These are phyloP conservation scores for Motacilla tschutschensis DNA, from an alignment of 2,113 vertebrate species.

Conservation along the genomic window DNA sequence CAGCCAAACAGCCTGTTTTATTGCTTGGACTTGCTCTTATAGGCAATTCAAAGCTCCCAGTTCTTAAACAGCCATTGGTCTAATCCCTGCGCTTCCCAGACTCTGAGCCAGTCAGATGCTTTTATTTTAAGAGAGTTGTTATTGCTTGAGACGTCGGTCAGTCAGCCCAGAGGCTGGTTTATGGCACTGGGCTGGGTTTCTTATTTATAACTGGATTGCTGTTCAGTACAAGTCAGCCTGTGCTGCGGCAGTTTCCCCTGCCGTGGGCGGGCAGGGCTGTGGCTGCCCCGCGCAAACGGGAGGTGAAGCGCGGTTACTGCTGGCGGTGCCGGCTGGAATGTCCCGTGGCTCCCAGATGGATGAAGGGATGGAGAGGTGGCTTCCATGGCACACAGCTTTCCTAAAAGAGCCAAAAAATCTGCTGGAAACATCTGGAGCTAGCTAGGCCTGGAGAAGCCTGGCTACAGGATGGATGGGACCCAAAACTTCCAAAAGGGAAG, in stretches of 20 bases:
- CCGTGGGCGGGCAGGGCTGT: not conserved
- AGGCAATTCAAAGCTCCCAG: not conserved
- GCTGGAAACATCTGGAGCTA: not conserved
- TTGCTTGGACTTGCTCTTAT: not conserved
- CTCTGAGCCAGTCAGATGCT: not conserved
- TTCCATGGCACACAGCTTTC: not conserved
- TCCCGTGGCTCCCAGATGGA: accelerated
- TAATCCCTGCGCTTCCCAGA: not conserved
- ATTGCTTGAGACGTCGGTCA: not conserved
- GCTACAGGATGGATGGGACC: not conserved
- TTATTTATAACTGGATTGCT: not conserved
- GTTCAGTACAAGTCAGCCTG: not conserved
- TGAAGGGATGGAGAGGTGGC: not conserved
- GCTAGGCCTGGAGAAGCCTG: not conserved
- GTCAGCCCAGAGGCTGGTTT: not conserved
- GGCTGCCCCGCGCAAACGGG: accelerated
- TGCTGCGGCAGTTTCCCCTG: not conserved
- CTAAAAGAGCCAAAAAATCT: not conserved
- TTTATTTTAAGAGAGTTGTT: not conserved
- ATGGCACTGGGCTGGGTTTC: not conserved
- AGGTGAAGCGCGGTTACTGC: accelerated
- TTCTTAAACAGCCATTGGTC: not conserved
- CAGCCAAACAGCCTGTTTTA: not conserved
- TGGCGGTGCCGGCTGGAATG: accelerated
- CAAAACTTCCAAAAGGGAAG: too few species aligned